Evolutionary conservation across 2,113 vertebrate species (phyloP), one percentile per base, ranked within the genome.

Genomic region (Stigmatopora argus): DNA sequence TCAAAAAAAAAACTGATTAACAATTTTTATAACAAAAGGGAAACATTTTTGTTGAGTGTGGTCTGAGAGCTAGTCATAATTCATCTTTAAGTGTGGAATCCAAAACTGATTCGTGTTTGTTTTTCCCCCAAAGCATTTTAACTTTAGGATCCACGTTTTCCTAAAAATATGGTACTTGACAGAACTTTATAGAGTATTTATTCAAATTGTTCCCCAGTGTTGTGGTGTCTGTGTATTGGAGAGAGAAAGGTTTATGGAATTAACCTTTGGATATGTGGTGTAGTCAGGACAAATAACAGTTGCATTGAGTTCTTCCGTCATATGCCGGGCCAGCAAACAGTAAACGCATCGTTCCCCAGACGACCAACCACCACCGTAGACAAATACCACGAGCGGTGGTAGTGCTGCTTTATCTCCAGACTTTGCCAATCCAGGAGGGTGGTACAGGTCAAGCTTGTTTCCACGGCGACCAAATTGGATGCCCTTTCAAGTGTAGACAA

Each of bases 221-320:
- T 31, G 26, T 31, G 1, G 26, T 31, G 26, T 31, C 26, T 31
- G 26, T 4, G 58, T 56, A 12, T 56, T 34, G 15, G 26, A 57
- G 14, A 31, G 44, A 12, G 38, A 15, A 41, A n/a, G 5, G 15
- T 59, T 34, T 17, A 17, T 31, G 7, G 11, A 2, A 9, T 10
- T 15, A 67, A 91, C 91, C 86, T 90, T 88, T 51, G 91, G 90
- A 81, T 86, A 90, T 56, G 70, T 89, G 69, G 74, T 79, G 81
- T 92, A 92, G 81, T 92, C 90, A 1, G 89, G 91, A 67, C 91
- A 92, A 60, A 91, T 51, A 17, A 92, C 90, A 5, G 75, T 64
- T n/a, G 83, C 83, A 44, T 66, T 75, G 56, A 91, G 85, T 66
- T 91, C 85, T 52, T 89, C 79, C 51, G 89, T 84, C 83, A 90